Conservation (phyloP, 2,888 invertebrate species). For the Drosophila setosimentum region DNA sequence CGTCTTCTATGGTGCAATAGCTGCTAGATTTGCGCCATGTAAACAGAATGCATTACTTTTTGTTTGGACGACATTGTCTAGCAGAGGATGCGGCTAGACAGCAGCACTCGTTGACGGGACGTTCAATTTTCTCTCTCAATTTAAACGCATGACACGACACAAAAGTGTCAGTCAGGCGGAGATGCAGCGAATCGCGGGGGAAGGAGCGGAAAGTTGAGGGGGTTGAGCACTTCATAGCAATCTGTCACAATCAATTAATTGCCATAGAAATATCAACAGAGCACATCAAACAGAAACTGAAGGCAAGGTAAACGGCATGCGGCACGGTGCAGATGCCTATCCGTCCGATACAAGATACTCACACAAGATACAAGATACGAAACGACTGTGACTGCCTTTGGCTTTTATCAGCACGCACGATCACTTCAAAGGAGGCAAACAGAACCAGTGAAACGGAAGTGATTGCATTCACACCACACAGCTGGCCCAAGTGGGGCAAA, state of each 20-base stretch:
- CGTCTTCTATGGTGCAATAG: slow-evolving; percentile 49
- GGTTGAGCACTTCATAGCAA: slow-evolving; percentile 63
- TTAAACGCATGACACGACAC: slow-evolving; percentile 76
- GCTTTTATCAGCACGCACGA: slow-evolving; percentile 79
- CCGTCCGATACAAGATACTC: slow-evolving; percentile 69
- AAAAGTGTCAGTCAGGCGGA: slow-evolving; percentile 68
- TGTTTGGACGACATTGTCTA: slow-evolving; percentile 53
- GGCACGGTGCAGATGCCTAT: slow-evolving; percentile 52
- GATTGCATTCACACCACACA: slow-evolving; percentile 75
- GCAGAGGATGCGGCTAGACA: slow-evolving; percentile 29
- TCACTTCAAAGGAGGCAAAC: slow-evolving; percentile 72
- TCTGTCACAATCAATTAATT: slow-evolving; percentile 81
- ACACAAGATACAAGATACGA: slow-evolving; percentile 58
- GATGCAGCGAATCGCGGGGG: background rate
- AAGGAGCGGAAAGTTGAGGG: background rate
- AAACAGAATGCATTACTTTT: slow-evolving; percentile 59
- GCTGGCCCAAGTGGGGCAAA: slow-evolving; percentile 39
- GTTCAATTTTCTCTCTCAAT: slow-evolving; percentile 58
- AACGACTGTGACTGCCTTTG: slow-evolving; percentile 46
- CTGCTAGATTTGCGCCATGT: slow-evolving; percentile 46
- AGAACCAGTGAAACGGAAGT: slow-evolving; percentile 74
- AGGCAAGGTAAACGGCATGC: slow-evolving; percentile 55
- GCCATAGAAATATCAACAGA: slow-evolving; percentile 74
- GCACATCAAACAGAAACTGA: slow-evolving; percentile 67
- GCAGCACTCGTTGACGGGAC: slow-evolving; percentile 11